Percentiles rank a stretch among this genome's conserved stretches.
phyloP scores from a whole-genome alignment of 1,140 invertebrate genomes.

The Zaprionus nigranus region DNA sequence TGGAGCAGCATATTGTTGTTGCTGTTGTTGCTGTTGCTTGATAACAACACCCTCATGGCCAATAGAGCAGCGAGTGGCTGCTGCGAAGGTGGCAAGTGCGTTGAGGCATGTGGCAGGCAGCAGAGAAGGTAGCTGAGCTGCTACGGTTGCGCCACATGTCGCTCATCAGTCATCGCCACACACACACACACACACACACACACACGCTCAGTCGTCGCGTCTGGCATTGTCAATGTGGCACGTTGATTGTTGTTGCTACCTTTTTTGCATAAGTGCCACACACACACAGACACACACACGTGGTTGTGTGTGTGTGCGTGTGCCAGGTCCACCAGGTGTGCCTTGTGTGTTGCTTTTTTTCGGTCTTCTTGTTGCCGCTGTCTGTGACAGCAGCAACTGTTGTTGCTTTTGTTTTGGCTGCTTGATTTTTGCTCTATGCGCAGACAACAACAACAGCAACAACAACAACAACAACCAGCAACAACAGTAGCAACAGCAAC shows the following conservation, averaged over 20 bases:
- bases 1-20: conserved; percentile 38
- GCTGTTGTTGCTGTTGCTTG: conserved; percentile 39
- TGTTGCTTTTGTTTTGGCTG: conserved; percentile 32
- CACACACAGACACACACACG: conserved; percentile 37
- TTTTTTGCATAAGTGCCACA: conserved; percentile 79
- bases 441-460: conserved; percentile 20
- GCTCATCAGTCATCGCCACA: conserved; percentile 76
- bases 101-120: conserved; percentile 38
- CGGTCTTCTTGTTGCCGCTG: conserved; percentile 60
- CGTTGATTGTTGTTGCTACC: conserved; percentile 78
- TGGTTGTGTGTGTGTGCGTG: conserved; percentile 29
- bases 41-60: conserved; percentile 70
- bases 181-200: conserved; percentile 30
- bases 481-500: conserved; percentile 47
- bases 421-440: conserved; percentile 43
- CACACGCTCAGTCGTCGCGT: conserved; percentile 45
- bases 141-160: conserved; percentile 51
- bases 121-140: conserved; percentile 6
- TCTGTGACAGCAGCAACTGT: conserved; percentile 63
- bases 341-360: conserved; percentile 26
- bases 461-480: conserved; percentile 21
- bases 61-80: conserved; percentile 48
- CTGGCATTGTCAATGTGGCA: conserved; percentile 79
- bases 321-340: conserved; percentile 55
- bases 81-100: conserved; percentile 40